A percentile compares a stretch with the other conserved stretches of the same genome.
Evolutionary conservation across 1,140 invertebrate species (phyloP).

Genomic region (Condylostylus longicornis): DNA sequence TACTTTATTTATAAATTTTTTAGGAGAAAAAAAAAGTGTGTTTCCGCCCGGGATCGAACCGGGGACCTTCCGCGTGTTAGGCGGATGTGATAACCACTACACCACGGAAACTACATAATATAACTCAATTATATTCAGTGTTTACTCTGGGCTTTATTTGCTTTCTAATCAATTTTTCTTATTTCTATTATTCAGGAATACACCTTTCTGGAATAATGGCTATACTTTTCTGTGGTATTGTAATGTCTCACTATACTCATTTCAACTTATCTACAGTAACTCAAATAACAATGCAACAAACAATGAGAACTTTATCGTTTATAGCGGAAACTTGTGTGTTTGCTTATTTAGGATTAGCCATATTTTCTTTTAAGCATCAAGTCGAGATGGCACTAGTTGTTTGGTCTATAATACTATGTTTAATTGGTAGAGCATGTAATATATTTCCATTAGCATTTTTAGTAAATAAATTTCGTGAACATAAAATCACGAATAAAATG

Average conservation of each 20-base stretch:
- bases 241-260: constrained; percentile 99
- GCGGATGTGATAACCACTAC: constrained; percentile 43
- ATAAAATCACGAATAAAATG: constrained; percentile 96
- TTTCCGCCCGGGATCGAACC: constrained; percentile 44
- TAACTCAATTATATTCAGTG: no score
- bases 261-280: constrained; percentile 96
- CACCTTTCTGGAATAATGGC: constrained; percentile 87
- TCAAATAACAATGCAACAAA: constrained; percentile 98
- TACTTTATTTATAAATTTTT: no score
- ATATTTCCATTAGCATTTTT: constrained; percentile 90
- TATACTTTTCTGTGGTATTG: constrained; percentile 95
- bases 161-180: neutral
- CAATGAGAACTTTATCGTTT: constrained; percentile 92
- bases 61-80: constrained; percentile 43
- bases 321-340: constrained; percentile 98
- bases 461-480: constrained; percentile 90
- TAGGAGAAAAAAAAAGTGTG: no score
- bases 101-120: no score
- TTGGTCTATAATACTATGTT: constrained; percentile 84
- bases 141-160: neutral
- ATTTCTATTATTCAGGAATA: no score
- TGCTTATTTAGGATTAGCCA: constrained; percentile 93
- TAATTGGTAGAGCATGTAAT: constrained; percentile 87
- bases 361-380: constrained; percentile 88
- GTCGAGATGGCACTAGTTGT: constrained; percentile 71